Base-by-base conservation (phyloP, 2,797 vertebrate species). In the Pteronotus mesoamericanus region DNA sequence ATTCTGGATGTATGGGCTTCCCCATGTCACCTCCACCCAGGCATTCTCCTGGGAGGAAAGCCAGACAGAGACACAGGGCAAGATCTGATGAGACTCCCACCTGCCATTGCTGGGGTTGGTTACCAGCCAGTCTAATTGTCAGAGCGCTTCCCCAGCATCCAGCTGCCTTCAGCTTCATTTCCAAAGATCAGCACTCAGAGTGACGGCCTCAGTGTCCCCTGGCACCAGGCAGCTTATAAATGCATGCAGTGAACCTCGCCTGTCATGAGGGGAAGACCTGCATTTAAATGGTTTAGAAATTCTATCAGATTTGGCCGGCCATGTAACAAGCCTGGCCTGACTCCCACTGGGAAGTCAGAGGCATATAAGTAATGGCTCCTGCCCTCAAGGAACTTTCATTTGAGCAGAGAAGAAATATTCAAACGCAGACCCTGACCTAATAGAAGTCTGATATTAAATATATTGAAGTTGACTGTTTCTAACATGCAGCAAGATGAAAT, bases 51-150 rank as follows among this genome's bases (percentile, higher is more conserved):
- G 66, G 87, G 79, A 94, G 42, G 46, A 57, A 86, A 69, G 92
- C 84, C 94, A 96, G 80, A 57, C 55, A 77, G 34, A 94, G 42
- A 77, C 44, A 24, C 2, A 16, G 42, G 68, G 46, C 55, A 44
- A 46, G 15, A 94, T 42, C 51, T 64, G 32, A 46, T 11, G 48
- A 92, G 93, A 42, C 72, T 74, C 44, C 37, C 5, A 3, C 71
- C 78, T 61, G 44, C 78, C 39, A 1, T 26, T n/a, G 74, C 46
- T 53, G 59, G 34, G 51, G 71, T 22, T 87, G 84, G 80, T 88
- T 55, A 24, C 34, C 57, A 92, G 87, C 90, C 95, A 53, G 39
- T 79, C 55, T 96, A 59, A 93, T n/a, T 32, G 55, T 46, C 42
- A 53, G 55, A 37, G 66, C 3, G 0, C 42, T 86, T 80, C 64